phyloP scores from a whole-genome alignment of 2,888 invertebrate genomes.

The Cryptops parisi region DNA sequence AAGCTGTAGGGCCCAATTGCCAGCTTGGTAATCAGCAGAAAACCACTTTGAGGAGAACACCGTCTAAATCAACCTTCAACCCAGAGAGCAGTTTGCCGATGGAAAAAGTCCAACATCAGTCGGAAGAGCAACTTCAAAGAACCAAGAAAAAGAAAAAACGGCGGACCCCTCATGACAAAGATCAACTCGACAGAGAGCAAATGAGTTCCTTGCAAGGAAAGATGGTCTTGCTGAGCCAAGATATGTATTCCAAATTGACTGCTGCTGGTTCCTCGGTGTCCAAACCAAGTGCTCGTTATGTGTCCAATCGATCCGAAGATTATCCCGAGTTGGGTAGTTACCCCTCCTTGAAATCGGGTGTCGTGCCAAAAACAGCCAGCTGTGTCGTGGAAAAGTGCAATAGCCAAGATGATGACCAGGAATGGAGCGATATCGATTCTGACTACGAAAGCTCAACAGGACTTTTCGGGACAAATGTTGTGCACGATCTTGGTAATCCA shows the following conservation, averaged over 20 bases:
- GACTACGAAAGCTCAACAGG: conserved; percentile 3
- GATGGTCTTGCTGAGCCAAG: conserved; percentile 6
- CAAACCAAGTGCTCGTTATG: neutral
- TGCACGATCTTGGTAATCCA: neutral
- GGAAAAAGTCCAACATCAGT: too few species aligned
- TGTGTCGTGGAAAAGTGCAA: neutral
- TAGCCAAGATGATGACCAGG: conserved; percentile 4
- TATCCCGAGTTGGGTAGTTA: conserved; percentile 6
- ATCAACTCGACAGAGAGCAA: conserved; percentile 1
- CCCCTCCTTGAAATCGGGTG: neutral
- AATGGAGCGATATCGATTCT: conserved; percentile 11
- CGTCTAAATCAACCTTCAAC: too few species aligned
- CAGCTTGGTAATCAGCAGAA: too few species aligned
- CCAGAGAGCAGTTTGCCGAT: too few species aligned
- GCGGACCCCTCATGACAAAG: conserved; percentile 1
- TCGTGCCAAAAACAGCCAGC: neutral
- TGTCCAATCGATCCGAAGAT: neutral
- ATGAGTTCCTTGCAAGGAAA: conserved; percentile 4
- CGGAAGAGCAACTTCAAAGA: too few species aligned
- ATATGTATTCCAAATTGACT: conserved; percentile 10
- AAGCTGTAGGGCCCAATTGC: too few species aligned
- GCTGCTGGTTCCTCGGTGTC: neutral
- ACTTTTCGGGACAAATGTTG: neutral
- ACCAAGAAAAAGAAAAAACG: conserved; percentile 4
- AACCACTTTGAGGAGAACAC: too few species aligned